phyloP scores from a whole-genome alignment of 2,797 vertebrate species.

The Microhierax caerulescens region DNA sequence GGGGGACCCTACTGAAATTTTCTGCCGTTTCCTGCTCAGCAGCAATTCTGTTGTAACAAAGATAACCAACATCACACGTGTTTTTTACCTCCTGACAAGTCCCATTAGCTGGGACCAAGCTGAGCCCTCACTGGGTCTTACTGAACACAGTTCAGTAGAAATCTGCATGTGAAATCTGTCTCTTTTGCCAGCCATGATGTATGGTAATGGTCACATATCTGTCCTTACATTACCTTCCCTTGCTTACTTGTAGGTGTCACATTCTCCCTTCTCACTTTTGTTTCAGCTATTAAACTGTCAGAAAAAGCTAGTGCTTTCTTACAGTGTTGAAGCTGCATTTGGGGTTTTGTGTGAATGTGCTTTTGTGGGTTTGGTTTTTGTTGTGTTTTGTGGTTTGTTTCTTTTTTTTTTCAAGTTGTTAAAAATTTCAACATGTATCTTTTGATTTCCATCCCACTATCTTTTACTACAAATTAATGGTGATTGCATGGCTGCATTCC shows the following conservation, averaged over 20 bases:
- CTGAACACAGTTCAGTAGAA: neutral
- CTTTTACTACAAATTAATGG: neutral
- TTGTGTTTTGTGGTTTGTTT: neutral
- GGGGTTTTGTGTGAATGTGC: neutral
- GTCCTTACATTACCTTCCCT: neutral
- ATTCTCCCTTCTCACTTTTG: neutral
- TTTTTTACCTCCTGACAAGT: neutral
- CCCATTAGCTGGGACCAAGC: neutral
- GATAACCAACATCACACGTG: neutral
- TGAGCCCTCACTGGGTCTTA: neutral
- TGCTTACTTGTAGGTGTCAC: neutral
- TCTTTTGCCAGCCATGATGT: neutral
- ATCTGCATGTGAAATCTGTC: neutral
- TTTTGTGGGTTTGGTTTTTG: neutral
- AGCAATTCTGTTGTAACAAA: neutral
- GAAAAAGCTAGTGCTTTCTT: neutral
- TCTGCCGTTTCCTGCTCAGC: neutral
- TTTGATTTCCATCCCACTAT: neutral
- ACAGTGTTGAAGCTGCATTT: neutral
- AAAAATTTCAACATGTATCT: neutral
- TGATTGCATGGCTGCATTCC: neutral
- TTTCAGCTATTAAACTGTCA: conserved; percentile 5
- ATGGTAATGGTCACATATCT: neutral
- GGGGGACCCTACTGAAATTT: neutral
- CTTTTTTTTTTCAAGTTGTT: neutral